Evolutionary conservation across 2,113 vertebrate species (phyloP).

Genomic region (Gopherus evgoodei): DNA sequence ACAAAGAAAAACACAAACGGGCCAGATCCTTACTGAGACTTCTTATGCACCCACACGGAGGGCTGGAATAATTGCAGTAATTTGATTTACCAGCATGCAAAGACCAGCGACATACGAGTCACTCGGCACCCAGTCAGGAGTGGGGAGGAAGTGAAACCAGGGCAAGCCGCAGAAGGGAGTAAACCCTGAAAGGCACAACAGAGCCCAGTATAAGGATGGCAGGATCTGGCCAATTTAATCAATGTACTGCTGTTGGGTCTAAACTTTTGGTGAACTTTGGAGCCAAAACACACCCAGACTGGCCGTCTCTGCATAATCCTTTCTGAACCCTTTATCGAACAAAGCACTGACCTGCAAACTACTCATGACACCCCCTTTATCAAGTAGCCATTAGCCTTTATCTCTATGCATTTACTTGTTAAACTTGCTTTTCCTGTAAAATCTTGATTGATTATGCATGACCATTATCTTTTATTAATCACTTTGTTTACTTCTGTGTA

Average conservation of each 20-base stretch:
- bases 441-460: too few relatives aligned
- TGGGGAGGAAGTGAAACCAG: neutral
- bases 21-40: rapidly evolving
- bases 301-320: too few relatives aligned
- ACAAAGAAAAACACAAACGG: neutral
- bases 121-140: neutral
- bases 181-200: neutral
- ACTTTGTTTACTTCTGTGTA: too few relatives aligned
- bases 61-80: neutral
- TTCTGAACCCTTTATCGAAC: too few relatives aligned
- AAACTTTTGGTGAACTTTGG: too few relatives aligned
- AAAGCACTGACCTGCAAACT: too few relatives aligned
- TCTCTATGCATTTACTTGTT: too few relatives aligned
- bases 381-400: too few relatives aligned
- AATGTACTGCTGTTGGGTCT: neutral
- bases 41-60: neutral
- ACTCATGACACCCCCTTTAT: too few relatives aligned
- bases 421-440: too few relatives aligned
- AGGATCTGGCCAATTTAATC: neutral
- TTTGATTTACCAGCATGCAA: neutral
- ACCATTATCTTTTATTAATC: too few relatives aligned
- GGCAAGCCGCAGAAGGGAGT: neutral
- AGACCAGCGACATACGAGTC: neutral
- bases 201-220: neutral
- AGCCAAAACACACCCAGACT: too few relatives aligned